phyloP scores from a whole-genome alignment of 2,888 invertebrate species.

The Mechanitis mazaeus region DNA sequence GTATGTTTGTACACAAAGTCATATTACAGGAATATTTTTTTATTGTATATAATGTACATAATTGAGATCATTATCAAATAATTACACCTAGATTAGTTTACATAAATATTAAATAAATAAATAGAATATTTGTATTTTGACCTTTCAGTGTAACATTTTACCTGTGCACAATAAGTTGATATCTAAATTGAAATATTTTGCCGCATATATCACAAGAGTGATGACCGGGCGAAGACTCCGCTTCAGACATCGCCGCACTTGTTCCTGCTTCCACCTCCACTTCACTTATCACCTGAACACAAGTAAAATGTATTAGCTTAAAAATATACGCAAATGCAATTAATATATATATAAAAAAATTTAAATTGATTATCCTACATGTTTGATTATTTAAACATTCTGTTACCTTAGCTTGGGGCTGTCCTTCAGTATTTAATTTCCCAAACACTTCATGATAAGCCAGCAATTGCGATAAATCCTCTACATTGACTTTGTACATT shows the following conservation, averaged over 20 bases:
- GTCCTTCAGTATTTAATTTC: slow-evolving; percentile 64
- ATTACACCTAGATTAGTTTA: too few species aligned
- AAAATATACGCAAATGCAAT: too few species aligned
- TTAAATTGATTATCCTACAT: background rate
- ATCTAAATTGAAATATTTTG: slow-evolving; percentile 90
- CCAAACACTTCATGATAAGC: slow-evolving; percentile 90
- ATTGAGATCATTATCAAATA: too few species aligned
- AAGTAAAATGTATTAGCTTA: background rate
- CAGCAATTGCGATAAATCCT: slow-evolving; percentile 88
- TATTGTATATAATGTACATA: too few species aligned
- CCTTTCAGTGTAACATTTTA: slow-evolving; percentile 8
- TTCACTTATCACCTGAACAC: slow-evolving; percentile 54
- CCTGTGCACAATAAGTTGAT: slow-evolving; percentile 90
- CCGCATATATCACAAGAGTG: slow-evolving; percentile 91
- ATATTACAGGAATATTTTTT: too few species aligned
- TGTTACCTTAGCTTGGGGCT: slow-evolving; percentile 54
- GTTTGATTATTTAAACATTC: background rate
- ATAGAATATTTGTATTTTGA: background rate
- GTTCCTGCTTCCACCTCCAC: slow-evolving; percentile 75
- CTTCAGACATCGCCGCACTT: slow-evolving; percentile 71
- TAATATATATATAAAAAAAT: too few species aligned
- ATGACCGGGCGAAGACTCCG: slow-evolving; percentile 80
- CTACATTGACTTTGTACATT: slow-evolving; percentile 88
- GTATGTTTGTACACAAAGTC: too few species aligned
- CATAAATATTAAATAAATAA: background rate